phyloP scores from a whole-genome alignment of 2,113 vertebrate species.

The Accipiter cooperii region DNA sequence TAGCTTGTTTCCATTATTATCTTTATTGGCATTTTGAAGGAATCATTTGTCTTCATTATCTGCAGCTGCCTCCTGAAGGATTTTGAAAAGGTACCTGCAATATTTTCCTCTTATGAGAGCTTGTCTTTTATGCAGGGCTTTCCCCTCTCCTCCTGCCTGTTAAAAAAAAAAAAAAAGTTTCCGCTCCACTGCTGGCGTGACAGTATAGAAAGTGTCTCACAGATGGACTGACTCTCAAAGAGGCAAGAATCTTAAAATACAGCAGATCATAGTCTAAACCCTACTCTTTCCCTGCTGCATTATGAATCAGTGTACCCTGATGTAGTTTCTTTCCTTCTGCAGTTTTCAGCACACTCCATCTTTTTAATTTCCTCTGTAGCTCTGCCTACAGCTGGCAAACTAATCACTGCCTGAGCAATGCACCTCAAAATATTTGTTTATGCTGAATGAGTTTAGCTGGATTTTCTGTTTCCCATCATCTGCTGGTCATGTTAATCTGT shows the following conservation, averaged over 20 bases:
- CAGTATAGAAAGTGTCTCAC: neutral
- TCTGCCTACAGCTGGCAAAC: conserved; percentile 34
- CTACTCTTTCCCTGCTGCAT: neutral
- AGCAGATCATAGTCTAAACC: neutral
- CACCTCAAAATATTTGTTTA: conserved; percentile 19
- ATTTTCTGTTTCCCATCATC: conserved; percentile 28
- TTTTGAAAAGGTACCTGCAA: neutral
- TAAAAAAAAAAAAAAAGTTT: neutral
- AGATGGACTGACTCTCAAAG: neutral
- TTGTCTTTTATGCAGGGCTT: neutral
- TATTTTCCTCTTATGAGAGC: neutral
- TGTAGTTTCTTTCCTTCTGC: neutral
- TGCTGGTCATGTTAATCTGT: neutral
- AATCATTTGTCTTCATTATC: conserved; percentile 37
- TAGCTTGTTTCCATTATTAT: neutral
- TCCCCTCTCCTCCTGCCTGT: neutral
- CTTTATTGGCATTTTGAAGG: neutral
- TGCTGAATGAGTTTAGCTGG: neutral
- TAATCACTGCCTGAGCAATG: neutral
- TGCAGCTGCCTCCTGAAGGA: conserved; percentile 19
- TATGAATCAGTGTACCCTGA: neutral
- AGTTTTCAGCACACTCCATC: neutral
- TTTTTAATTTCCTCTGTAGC: conserved; percentile 47
- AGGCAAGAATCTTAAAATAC: neutral
- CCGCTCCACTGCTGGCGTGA: neutral